These are phyloP conservation scores for Hoplostethus atlanticus DNA, from an alignment of 2,797 vertebrate genomes.

Conservation along the genomic window DNA sequence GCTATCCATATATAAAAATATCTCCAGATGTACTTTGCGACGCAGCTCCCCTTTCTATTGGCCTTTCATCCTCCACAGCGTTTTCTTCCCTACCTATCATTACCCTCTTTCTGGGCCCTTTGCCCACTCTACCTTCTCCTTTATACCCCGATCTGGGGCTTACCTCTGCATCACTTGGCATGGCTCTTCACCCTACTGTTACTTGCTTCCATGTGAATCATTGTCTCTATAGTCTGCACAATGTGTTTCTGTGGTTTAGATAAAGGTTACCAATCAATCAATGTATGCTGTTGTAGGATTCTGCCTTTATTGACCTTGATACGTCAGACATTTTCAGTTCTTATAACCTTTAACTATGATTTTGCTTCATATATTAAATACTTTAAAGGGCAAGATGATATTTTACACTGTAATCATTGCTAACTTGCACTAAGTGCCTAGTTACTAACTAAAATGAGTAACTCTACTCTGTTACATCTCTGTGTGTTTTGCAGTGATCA, in stretches of 20 bases:
- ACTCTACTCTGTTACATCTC: background rate
- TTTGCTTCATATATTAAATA: background rate
- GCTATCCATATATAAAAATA: conserved; percentile 84
- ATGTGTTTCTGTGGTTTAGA: no score
- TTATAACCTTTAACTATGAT: background rate
- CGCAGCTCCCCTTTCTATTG: conserved; percentile 33
- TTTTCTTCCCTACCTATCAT: background rate
- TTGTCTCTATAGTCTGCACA: background rate
- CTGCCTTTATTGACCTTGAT: background rate
- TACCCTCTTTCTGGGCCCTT: conserved; percentile 3
- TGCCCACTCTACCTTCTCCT: background rate
- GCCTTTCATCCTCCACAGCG: conserved; percentile 23
- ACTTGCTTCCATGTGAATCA: conserved; percentile 1
- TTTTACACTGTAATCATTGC: background rate
- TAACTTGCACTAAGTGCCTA: background rate
- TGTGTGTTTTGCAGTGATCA: conserved; percentile 63
- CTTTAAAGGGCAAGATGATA: background rate
- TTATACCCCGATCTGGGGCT: background rate
- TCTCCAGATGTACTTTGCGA: conserved; percentile 76
- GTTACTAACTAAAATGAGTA: background rate
- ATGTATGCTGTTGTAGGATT: background rate
- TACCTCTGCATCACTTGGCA: background rate
- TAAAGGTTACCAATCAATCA: no score
- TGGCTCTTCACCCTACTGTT: background rate
- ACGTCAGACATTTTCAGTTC: background rate